These are phyloP conservation scores for Nomia melanderi DNA, from an alignment of 1,140 invertebrate species.

Conservation along the genomic window DNA sequence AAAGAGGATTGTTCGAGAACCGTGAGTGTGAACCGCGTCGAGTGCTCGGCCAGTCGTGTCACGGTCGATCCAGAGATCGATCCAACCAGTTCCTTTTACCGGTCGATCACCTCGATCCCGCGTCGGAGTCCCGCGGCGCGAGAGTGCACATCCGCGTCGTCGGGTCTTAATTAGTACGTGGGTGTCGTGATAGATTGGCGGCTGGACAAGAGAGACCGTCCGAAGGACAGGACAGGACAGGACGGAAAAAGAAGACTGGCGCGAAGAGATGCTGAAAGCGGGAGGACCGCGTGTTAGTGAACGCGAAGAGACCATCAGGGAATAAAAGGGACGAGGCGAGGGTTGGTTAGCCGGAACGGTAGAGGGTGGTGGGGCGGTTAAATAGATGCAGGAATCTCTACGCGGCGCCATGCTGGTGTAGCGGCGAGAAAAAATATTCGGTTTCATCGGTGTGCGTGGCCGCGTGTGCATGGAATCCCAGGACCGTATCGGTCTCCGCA, in stretches of 20 bases:
- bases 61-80: conserved; percentile 44
- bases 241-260: neutral
- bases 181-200: conserved; percentile 31
- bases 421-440: conserved; percentile 45
- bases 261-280: conserved; percentile 40
- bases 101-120: conserved; percentile 57
- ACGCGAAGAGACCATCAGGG: conserved; percentile 57
- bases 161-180: conserved; percentile 59
- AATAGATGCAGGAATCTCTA: conserved; percentile 78
- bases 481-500: conserved; percentile 33
- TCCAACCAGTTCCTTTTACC: conserved; percentile 47
- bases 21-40: conserved; percentile 1
- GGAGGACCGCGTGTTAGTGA: conserved; percentile 16
- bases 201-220: neutral
- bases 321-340: conserved; percentile 40
- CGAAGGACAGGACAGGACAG: conserved; percentile 2
- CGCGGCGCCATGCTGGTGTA: conserved; percentile 73
- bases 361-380: conserved; percentile 51
- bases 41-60: conserved; percentile 30
- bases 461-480: conserved; percentile 29
- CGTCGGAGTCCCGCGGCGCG: conserved; percentile 5
- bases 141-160: conserved; percentile 17
- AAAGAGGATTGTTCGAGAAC: conserved; percentile 1
- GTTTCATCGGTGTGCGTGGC: neutral
- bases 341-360: conserved; percentile 19